Evolutionary conservation across 2,797 vertebrate species (phyloP).

Genomic region (Odontamblyopus rebecca): DNA sequence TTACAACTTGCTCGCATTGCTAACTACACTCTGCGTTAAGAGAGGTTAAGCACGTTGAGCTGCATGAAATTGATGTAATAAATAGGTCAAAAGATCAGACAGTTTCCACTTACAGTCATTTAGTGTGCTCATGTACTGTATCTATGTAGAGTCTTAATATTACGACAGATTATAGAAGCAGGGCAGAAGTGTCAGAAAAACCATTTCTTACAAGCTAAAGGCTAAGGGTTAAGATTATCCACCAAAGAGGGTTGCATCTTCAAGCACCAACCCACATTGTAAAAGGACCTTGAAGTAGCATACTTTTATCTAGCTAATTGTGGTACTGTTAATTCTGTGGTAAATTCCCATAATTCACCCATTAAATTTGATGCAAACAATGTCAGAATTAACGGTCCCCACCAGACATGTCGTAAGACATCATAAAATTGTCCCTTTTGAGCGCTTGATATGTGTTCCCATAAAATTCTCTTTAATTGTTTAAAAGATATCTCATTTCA

Average conservation of each 20-base stretch:
- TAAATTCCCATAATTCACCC: constrained; percentile 16
- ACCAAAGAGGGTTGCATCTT: constrained; percentile 54
- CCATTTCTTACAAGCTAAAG: constrained; percentile 60
- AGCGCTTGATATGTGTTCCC: constrained; percentile 8
- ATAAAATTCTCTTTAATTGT: constrained; percentile 13
- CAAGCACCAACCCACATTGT: constrained; percentile 33
- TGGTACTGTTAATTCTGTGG: constrained; percentile 33
- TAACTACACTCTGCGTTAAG: not conserved
- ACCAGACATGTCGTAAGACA: constrained; percentile 8
- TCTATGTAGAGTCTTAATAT: constrained; percentile 52
- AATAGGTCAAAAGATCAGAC: constrained; percentile 41
- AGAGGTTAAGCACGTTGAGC: not conserved
- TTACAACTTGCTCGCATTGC: not conserved
- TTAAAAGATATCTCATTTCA: constrained; percentile 10
- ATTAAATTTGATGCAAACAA: not conserved
- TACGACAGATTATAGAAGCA: constrained; percentile 66
- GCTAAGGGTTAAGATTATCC: constrained; percentile 63
- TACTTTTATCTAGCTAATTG: constrained; percentile 47
- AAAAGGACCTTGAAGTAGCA: constrained; percentile 42
- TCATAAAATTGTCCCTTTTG: constrained; percentile 8
- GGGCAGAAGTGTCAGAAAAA: constrained; percentile 55
- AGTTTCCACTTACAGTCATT: constrained; percentile 33
- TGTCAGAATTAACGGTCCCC: not conserved
- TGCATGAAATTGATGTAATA: constrained; percentile 27
- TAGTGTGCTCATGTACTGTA: constrained; percentile 36